Percentiles rank a stretch among this genome's conserved stretches.
These are phyloP conservation scores for Drosophila melanogaster DNA, from an alignment of 1,140 invertebrate species.

Conservation along the genomic window Release_6_plus_ISO1_MT NT_033777.3:30101501-30102000, in stretches of 20 bases:
- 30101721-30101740: not conserved
- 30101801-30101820: no score
- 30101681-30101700: not conserved
- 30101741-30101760: no score
- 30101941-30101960: not conserved
- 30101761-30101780: no score
- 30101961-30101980: not conserved
- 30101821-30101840: not conserved
- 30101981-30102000: no score
- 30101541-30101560: slow-evolving; percentile 33
- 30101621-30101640: slow-evolving; percentile 14
- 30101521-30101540: slow-evolving; percentile 38
- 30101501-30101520: slow-evolving; percentile 41
- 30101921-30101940: not conserved
- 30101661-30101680: not conserved
- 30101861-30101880: not conserved
- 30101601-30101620: slow-evolving; percentile 10
- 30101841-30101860: not conserved
- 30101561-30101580: slow-evolving; percentile 40
- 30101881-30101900: not conserved
- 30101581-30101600: slow-evolving; percentile 25
- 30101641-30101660: slow-evolving; percentile 5
- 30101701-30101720: no score
- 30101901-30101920: not conserved
- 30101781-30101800: no score